Conservation (phyloP, 2,797 vertebrate species). For the Hipposideros larvatus region DNA sequence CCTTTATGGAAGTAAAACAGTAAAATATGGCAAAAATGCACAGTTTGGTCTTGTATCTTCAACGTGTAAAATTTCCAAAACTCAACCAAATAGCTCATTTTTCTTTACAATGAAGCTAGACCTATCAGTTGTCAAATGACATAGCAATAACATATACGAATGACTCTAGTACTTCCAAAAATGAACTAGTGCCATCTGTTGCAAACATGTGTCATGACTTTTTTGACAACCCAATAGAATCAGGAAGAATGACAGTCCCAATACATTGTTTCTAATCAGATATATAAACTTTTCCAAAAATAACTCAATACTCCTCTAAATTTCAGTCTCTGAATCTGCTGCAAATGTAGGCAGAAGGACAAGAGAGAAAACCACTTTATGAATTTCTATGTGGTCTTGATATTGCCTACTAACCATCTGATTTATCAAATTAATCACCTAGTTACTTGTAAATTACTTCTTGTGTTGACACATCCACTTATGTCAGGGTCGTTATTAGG, state of each 20-base stretch:
- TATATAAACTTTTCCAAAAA: conserved; percentile 16
- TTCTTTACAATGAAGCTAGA: no score
- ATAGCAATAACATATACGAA: no score
- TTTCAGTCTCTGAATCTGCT: not conserved
- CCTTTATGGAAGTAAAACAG: no score
- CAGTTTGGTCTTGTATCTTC: no score
- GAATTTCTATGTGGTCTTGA: not conserved
- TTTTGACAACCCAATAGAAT: not conserved
- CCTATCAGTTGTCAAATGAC: no score
- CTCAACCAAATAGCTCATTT: no score
- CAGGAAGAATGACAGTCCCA: not conserved
- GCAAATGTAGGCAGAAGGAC: not conserved
- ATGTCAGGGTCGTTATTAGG: not conserved
- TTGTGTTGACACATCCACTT: not conserved
- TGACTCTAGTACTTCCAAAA: no score
- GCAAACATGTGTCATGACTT: no score
- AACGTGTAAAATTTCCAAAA: no score
- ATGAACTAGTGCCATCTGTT: no score
- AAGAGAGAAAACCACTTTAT: not conserved
- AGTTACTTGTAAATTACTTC: conserved; percentile 35
- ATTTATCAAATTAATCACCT: conserved; percentile 55
- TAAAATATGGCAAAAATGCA: no score
- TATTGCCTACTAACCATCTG: not conserved
- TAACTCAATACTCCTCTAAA: not conserved
- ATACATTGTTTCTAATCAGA: conserved; percentile 15